Conservation (phyloP, 2,888 invertebrate species). For the Pseudolycoriella hygida region DNA sequence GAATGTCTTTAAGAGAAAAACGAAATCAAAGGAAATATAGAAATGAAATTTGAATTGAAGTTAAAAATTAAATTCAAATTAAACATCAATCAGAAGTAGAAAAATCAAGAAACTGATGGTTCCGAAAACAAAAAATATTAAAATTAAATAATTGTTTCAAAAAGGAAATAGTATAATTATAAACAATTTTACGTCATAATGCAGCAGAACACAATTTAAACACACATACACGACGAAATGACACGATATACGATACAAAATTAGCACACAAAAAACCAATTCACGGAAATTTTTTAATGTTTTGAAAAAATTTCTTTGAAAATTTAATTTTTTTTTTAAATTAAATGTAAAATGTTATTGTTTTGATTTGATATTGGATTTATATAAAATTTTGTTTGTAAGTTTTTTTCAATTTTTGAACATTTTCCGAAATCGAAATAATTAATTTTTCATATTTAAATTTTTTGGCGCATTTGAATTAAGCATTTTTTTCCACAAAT, state of each 20-base stretch:
- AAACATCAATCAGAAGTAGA: background rate
- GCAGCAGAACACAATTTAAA: conserved; percentile 15
- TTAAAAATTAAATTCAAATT: background rate
- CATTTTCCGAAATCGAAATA: too few relatives aligned
- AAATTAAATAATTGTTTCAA: conserved; percentile 10
- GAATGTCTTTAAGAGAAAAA: background rate
- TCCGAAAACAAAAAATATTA: conserved; percentile 7
- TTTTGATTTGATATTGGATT: background rate
- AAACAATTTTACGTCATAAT: conserved; percentile 12
- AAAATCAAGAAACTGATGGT: too few relatives aligned
- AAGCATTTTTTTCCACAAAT: background rate
- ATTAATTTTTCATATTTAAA: too few relatives aligned
- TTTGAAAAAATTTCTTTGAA: conserved; percentile 2
- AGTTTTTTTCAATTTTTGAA: too few relatives aligned
- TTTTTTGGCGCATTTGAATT: background rate
- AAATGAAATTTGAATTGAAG: background rate
- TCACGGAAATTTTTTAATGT: conserved; percentile 19
- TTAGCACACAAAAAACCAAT: conserved; percentile 27
- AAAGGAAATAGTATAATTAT: conserved; percentile 5
- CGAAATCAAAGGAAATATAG: conserved; percentile 1
- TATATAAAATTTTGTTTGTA: too few relatives aligned
- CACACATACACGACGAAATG: conserved; percentile 25
- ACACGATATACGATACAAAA: conserved; percentile 22
- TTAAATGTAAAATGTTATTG: conserved; percentile 1
- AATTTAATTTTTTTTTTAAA: conserved; percentile 4